phyloP scores from a whole-genome alignment of 2,113 vertebrate genomes.

The Peromyscus maniculatus region DNA sequence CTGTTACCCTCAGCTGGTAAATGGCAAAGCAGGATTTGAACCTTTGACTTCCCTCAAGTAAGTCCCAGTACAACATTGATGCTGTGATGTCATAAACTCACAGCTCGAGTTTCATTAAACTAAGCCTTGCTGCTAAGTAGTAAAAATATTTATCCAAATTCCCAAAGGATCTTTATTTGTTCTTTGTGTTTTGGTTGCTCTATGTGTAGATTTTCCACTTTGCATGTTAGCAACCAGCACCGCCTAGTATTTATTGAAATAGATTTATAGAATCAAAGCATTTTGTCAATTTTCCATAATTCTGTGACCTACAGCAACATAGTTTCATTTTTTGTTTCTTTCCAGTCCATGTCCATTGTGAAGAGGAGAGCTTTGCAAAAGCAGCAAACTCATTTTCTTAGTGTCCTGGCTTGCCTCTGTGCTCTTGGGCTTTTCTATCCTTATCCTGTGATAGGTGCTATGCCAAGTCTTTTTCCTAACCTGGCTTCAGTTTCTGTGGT shows the following conservation, averaged over 20 bases:
- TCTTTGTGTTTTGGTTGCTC: slow-evolving; percentile 26
- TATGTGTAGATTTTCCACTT: slow-evolving; percentile 11
- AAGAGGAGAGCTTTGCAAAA: not conserved
- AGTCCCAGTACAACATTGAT: not conserved
- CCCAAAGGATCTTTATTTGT: slow-evolving; percentile 23
- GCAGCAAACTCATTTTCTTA: not conserved
- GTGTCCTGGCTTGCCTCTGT: not conserved
- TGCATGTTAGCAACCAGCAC: slow-evolving; percentile 1
- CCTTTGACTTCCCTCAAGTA: not conserved
- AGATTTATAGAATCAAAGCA: slow-evolving; percentile 24
- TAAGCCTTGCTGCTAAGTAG: slow-evolving; percentile 49
- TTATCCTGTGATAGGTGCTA: not conserved
- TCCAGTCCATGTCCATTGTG: not conserved
- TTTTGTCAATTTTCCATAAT: not conserved
- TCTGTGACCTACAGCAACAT: not conserved
- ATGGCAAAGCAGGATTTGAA: slow-evolving; percentile 54
- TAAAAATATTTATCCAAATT: slow-evolving; percentile 61
- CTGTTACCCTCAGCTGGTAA: not conserved
- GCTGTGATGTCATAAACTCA: slow-evolving; percentile 26
- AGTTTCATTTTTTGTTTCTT: slow-evolving; percentile 43
- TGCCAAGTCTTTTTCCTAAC: not conserved
- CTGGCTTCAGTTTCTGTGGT: not conserved
- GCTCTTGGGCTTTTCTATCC: not conserved
- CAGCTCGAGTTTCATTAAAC: slow-evolving; percentile 53
- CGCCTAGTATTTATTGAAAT: slow-evolving; percentile 44